Conservation (phyloP, 2,797 vertebrate species). For the Enteromius afrohamiltoni region DNA sequence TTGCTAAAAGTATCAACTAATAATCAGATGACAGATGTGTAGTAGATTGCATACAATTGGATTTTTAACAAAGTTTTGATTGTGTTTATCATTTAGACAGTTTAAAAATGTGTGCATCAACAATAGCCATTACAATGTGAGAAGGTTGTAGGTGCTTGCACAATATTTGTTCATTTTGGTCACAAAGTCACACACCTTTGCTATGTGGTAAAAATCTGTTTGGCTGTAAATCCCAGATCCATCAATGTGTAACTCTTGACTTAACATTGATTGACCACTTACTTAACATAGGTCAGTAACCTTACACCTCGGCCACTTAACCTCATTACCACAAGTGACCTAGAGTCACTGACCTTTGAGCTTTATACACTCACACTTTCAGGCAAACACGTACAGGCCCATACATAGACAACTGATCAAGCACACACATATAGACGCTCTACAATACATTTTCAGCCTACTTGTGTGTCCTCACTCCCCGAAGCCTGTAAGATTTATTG, state of each 20-base stretch:
- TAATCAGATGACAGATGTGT: neutral
- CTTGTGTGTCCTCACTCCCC: slow-evolving; percentile 34
- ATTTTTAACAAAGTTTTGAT: neutral
- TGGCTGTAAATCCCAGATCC: slow-evolving; percentile 68
- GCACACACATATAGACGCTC: neutral
- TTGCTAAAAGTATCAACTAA: neutral
- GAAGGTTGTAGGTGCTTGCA: neutral
- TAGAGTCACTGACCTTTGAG: slow-evolving; percentile 25
- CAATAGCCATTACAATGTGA: neutral
- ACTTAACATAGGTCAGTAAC: slow-evolving; percentile 60
- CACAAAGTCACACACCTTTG: neutral
- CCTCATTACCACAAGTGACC: slow-evolving; percentile 35
- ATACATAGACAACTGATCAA: slow-evolving; percentile 7
- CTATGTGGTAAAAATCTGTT: slow-evolving; percentile 52
- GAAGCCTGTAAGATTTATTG: slow-evolving; percentile 55
- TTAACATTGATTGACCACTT: slow-evolving; percentile 74
- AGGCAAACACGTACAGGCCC: slow-evolving; percentile 16
- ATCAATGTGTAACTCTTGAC: slow-evolving; percentile 71
- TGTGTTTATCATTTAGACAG: neutral
- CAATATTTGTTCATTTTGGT: neutral
- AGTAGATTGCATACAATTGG: neutral
- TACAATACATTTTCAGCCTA: slow-evolving; percentile 27
- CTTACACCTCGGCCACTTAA: slow-evolving; percentile 54
- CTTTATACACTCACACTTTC: neutral
- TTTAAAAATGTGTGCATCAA: neutral